Evolutionary conservation across 1,140 invertebrate species (phyloP), one percentile per base, ranked within the genome.

Genomic region (Ooceraea biroi): DNA sequence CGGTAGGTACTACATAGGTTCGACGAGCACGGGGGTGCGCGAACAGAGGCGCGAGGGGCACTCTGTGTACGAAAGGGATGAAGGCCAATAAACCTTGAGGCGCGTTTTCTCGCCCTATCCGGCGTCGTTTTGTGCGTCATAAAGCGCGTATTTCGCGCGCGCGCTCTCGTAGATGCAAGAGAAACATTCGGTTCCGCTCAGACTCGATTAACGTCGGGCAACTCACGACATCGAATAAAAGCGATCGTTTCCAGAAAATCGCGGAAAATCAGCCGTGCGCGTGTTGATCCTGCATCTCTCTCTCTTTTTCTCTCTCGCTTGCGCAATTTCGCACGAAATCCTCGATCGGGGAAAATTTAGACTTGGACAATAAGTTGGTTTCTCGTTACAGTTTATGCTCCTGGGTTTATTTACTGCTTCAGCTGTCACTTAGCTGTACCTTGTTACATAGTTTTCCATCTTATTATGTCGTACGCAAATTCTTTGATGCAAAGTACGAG

Each of bases 31-130:
- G 58, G 22, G 17, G 17, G 44, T 7, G 19, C 17, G 65, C 65
- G 30, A 48, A 68, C 44, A 30, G 46, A 27, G 50, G 22, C 14
- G 17, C 10, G 55, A 27, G 4, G 7, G 10, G 36, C 19, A 1
- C 11, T n/a, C n/a, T 69, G 50, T 69, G 65, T 80, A 63, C 65
- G 52, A 80, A 80, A 80, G 76, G 76, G 76, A 80, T 80, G 36
- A 80, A 80, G 76, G 63, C 68, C 65, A 48, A 80, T 80, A 80
- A 80, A 80, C 50, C 69, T 69, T 44, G 22, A 58, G 66, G 22
- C 76, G 68, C 36, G 36, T 80, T 80, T 69, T 71, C 50, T 80
- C 76, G 41, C 65, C 50, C 65, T 80, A 46, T 36, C 50, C 50
- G 17, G 22, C 48, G 17, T 78, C 48, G 36, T 69, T 57, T 58